phyloP scores from a whole-genome alignment of 2,797 vertebrate species.

The Ptychadena robeensis region DNA sequence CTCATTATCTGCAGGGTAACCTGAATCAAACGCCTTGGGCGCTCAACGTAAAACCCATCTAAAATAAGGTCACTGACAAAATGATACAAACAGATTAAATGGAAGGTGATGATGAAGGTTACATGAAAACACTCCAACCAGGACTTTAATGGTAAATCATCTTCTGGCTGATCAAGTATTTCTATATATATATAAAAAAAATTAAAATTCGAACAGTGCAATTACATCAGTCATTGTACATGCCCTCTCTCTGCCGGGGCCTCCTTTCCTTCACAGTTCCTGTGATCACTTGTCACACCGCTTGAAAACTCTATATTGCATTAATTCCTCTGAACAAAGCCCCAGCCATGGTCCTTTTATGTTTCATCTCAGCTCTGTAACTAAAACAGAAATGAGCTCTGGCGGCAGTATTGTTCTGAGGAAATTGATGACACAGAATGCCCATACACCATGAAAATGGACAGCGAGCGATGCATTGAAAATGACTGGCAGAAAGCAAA shows the following conservation, averaged over 20 bases:
- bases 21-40: conserved; percentile 31
- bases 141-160: conserved; percentile 3
- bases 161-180: conserved; percentile 4
- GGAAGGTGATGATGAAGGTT: neutral
- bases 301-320: conserved; percentile 48
- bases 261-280: conserved; percentile 9
- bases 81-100: neutral
- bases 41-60: conserved; percentile 4
- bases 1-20: conserved; percentile 51
- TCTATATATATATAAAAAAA: neutral
- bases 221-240: conserved; percentile 20
- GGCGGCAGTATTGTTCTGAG: conserved; percentile 51
- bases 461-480: neutral
- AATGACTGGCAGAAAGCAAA: neutral
- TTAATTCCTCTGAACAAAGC: conserved; percentile 49
- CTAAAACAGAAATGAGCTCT: conserved; percentile 54
- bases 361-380: conserved; percentile 49
- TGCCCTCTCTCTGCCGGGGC: neutral
- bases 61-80: conserved; percentile 36
- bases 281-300: conserved; percentile 51
- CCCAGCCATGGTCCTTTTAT: conserved; percentile 23
- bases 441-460: conserved; percentile 48
- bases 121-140: conserved; percentile 12
- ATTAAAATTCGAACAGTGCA: conserved; percentile 14
- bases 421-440: conserved; percentile 53